Evolutionary conservation across 2,113 vertebrate genomes (phyloP), one percentile per base, ranked within the genome.

Genomic region (Sardina pilchardus): DNA sequence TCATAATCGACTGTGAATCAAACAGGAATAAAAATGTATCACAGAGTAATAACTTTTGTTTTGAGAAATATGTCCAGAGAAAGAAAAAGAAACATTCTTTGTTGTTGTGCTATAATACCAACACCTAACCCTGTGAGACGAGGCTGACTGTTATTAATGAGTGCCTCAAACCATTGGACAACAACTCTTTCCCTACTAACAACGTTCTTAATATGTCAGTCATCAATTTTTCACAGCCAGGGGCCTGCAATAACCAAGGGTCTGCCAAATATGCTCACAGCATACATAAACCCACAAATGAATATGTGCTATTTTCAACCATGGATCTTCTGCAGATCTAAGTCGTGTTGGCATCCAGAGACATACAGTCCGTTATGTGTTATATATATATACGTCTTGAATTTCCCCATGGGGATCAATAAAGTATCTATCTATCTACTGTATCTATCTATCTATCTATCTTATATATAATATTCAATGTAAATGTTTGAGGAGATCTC

Each of bases 121-220:
- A 17, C 71, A 78, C 71, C 71, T 78, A 78, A 34, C 39, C 71
- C 36, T 34, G 14, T 78, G 30, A 36, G 16, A 78, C 14, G 30
- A 14, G 67, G 30, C 19, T 24, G 21, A 24, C 34, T 6, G 26
- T 78, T 78, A 78, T 78, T 78, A 78, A 78, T 78, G 30, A 75
- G 26, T 36, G 26, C 30, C 71, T 36, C 30, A 14, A 78, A 34
- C 71, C 34, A 14, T 36, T 16, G 10, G 30, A 78, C 71, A 71
- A 71, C n/a, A 78, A 78, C 34, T 78, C 71, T 63, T 21, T 78
- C 3, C 71, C 71, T 78, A 17, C 71, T 14, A 17, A 78, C 71
- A 78, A 78, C 34, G 34, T 78, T 78, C 71, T 16, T 78, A 78
- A 78, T 78, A 78, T 78, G 71, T 78, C 71, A 78, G 71, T 78